Conservation (phyloP, 2,797 vertebrate species). For the Ctenosaura bakeri region DNA sequence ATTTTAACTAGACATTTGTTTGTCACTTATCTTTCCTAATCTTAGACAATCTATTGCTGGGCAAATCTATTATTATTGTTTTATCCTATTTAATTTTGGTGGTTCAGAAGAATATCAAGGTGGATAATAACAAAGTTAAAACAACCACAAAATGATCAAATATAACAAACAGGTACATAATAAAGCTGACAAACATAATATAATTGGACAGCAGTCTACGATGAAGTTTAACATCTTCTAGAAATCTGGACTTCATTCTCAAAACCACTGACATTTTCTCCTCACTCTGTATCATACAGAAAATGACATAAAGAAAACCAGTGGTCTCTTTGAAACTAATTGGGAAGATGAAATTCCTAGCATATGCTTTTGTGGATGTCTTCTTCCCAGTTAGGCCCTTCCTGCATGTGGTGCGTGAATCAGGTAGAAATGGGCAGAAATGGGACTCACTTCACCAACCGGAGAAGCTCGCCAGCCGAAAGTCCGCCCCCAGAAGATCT, state of each 20-base stretch:
- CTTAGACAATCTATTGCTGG: not conserved
- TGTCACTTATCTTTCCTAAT: not conserved
- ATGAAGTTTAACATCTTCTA: not conserved
- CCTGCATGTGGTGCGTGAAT: no score
- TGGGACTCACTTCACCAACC: no score
- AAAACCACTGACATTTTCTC: no score
- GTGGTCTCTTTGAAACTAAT: no score
- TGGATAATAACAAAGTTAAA: not conserved
- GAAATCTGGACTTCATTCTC: not conserved
- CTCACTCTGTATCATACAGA: not conserved
- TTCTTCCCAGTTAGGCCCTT: no score
- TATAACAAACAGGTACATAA: not conserved
- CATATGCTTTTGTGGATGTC: no score
- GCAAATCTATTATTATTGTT: not conserved
- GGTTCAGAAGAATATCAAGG: not conserved
- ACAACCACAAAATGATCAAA: not conserved
- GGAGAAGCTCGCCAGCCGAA: no score
- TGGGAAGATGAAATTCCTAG: no score
- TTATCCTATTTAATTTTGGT: not conserved
- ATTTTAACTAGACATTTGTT: not conserved
- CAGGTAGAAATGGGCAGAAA: no score
- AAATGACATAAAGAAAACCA: no score
- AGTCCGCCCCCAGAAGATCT: no score
- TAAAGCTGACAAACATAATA: not conserved
- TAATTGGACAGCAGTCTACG: not conserved